These are phyloP conservation scores for Gallinago nigripennis DNA, from an alignment of 2,797 vertebrate species.

Conservation along the genomic window DNA sequence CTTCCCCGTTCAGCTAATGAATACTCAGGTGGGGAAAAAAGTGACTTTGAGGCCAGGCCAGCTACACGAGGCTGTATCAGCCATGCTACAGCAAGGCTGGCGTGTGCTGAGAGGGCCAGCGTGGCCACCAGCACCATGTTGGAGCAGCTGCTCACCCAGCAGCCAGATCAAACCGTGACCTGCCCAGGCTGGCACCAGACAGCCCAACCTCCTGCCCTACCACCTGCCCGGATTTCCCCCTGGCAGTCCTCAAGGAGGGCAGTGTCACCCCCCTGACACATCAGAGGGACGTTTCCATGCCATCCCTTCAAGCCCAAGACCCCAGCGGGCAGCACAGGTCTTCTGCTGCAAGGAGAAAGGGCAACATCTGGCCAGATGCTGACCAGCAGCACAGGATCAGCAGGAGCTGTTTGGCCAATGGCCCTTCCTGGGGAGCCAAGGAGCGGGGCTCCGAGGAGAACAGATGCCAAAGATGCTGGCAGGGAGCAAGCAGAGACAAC, in stretches of 20 bases:
- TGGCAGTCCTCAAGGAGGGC: neutral
- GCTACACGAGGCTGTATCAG: neutral
- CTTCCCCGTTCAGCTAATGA: neutral
- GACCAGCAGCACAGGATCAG: neutral
- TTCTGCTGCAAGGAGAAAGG: neutral
- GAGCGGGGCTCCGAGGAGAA: neutral
- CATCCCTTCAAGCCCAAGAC: neutral
- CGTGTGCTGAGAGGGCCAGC: rapidly evolving
- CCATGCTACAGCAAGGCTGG: neutral
- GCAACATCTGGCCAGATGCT: neutral
- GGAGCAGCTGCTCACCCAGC: neutral
- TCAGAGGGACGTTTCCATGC: rapidly evolving
- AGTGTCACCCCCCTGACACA: rapidly evolving
- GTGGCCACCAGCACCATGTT: rapidly evolving
- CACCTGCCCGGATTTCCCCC: neutral
- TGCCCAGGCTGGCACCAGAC: neutral
- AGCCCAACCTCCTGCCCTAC: neutral
- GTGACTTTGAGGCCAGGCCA: neutral
- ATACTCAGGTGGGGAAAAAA: neutral
- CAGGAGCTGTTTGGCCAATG: rapidly evolving
- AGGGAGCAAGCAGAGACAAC: neutral
- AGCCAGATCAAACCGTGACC: neutral
- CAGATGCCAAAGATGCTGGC: neutral
- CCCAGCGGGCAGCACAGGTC: neutral
- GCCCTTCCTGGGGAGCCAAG: neutral